Conservation (phyloP, 2,797 vertebrate species). For the Argyrosomus regius region DNA sequence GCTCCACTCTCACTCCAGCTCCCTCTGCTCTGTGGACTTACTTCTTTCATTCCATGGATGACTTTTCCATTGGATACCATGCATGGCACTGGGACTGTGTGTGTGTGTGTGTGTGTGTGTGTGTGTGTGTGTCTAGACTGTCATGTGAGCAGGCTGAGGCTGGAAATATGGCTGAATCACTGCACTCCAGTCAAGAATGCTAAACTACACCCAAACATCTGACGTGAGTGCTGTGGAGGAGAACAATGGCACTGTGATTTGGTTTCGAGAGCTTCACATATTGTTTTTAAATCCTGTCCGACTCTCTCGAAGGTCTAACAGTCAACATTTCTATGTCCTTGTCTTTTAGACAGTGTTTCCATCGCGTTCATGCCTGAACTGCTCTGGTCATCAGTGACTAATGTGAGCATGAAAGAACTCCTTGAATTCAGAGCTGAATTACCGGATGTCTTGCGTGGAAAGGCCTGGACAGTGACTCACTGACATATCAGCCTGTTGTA, state of each 20-base stretch:
- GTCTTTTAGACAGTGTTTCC: slow-evolving; percentile 5
- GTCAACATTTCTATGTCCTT: background rate
- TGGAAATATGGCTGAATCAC: slow-evolving; percentile 9
- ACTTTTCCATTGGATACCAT: slow-evolving; percentile 38
- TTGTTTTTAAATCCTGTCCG: background rate
- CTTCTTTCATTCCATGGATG: slow-evolving; percentile 35
- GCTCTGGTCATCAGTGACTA: slow-evolving; percentile 15
- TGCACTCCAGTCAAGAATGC: background rate
- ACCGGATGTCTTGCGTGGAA: background rate
- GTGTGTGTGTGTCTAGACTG: slow-evolving; percentile 16
- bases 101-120: slow-evolving; percentile 6
- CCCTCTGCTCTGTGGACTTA: background rate
- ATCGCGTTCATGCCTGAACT: background rate
- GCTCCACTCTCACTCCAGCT: background rate
- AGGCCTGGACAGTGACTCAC: slow-evolving; percentile 11
- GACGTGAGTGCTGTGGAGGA: background rate
- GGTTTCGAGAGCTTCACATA: background rate
- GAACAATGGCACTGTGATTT: background rate
- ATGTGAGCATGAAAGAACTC: background rate
- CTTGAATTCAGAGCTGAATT: background rate
- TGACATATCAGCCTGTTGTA: background rate
- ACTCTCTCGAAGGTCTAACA: background rate
- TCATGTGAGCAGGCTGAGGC: slow-evolving; percentile 33
- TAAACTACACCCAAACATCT: background rate
- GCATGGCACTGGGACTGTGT: slow-evolving; percentile 8